Evolutionary conservation across 2,888 invertebrate species (phyloP).

Genomic region (Pammene fasciana): DNA sequence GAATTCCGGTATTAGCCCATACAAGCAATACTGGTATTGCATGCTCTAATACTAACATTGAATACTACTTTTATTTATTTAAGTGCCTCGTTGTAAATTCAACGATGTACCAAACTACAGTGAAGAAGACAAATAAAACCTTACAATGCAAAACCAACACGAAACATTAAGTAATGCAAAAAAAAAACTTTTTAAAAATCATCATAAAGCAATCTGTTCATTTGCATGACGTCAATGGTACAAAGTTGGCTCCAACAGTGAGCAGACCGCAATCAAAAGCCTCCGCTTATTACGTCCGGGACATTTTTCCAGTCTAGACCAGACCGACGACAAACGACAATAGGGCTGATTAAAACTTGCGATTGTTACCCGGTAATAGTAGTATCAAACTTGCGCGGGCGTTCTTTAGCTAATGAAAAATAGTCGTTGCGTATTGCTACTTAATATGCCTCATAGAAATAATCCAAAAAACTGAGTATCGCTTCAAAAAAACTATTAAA

Average conservation of each 20-base stretch:
- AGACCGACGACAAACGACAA: slow-evolving; percentile 73
- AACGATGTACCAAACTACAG: too few species aligned
- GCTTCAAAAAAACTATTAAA: background rate
- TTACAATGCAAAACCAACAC: too few species aligned
- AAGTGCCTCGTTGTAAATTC: too few species aligned
- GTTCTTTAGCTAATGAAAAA: slow-evolving; percentile 50
- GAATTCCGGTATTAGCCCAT: too few species aligned
- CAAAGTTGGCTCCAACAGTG: slow-evolving; percentile 31
- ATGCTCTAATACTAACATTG: too few species aligned
- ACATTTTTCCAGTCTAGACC: slow-evolving; percentile 73
- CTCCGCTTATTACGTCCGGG: slow-evolving; percentile 61
- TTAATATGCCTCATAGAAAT: background rate
- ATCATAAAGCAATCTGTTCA: slow-evolving; percentile 31
- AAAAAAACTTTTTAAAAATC: slow-evolving; percentile 2
- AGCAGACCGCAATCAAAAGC: slow-evolving; percentile 53
- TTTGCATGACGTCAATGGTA: slow-evolving; percentile 36
- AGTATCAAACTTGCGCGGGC: slow-evolving; percentile 49
- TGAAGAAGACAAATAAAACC: too few species aligned
- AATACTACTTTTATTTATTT: too few species aligned
- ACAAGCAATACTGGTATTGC: too few species aligned
- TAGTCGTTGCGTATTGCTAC: slow-evolving; percentile 42
- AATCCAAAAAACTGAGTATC: background rate
- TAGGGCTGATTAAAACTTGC: slow-evolving; percentile 77
- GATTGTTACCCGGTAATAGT: slow-evolving; percentile 63
- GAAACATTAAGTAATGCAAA: background rate